phyloP scores from a whole-genome alignment of 1,140 invertebrate genomes.

The Oppia nitens region DNA sequence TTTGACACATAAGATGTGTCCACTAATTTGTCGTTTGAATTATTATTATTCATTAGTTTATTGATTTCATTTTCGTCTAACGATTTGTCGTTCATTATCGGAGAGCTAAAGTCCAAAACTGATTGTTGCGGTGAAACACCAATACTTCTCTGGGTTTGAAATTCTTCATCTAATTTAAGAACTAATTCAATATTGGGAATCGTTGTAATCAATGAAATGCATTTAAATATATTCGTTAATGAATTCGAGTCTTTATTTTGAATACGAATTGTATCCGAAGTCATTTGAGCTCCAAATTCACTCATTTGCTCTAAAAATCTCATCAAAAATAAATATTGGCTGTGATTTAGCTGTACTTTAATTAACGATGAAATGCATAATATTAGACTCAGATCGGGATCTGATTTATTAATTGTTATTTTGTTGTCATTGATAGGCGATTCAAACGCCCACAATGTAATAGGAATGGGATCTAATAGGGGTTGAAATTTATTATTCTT shows the following conservation, averaged over 20 bases:
- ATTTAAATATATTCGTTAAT: not conserved
- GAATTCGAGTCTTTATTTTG: conserved; percentile 3
- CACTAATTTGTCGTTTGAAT: too few species aligned
- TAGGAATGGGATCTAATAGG: conserved; percentile 7
- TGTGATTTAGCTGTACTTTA: conserved; percentile 12
- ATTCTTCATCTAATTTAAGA: not conserved
- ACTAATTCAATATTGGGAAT: conserved; percentile 4
- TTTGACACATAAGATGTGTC: not conserved
- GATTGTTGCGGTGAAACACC: not conserved
- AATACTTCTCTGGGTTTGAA: not conserved
- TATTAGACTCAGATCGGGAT: conserved; percentile 9
- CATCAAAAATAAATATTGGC: conserved; percentile 10
- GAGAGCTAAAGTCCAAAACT: not conserved
- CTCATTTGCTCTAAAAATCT: conserved; percentile 14
- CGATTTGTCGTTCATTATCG: not conserved
- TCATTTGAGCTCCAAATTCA: conserved; percentile 4
- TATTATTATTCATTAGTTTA: too few species aligned
- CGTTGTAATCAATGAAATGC: not conserved
- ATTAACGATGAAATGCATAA: not conserved
- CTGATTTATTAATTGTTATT: not conserved
- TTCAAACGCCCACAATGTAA: conserved; percentile 1
- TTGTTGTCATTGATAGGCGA: not conserved
- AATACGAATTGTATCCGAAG: conserved; percentile 12
- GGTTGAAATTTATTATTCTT: not conserved
- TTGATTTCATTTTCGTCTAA: not conserved